A percentile compares a stretch with the other conserved stretches of the same genome.
Conservation (phyloP, 1,140 invertebrate species). For the Meloidogyne floridensis region DNA sequence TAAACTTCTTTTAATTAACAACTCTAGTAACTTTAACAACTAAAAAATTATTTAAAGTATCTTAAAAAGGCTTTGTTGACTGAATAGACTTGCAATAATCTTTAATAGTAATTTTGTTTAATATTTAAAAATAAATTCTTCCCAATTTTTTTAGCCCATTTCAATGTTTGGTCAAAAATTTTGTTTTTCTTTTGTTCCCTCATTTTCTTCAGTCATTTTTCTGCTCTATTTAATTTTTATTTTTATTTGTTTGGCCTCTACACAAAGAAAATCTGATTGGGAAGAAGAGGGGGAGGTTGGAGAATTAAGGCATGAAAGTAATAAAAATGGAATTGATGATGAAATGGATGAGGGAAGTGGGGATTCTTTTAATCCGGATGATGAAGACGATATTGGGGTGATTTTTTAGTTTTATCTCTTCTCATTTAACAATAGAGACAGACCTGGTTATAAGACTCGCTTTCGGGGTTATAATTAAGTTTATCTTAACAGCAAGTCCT, state of each 20-base stretch:
- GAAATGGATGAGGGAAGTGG: constrained; percentile 30
- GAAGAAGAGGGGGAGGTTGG: neutral
- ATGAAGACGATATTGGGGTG: constrained; percentile 28
- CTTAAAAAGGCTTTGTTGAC: no score
- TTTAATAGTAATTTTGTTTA: no score
- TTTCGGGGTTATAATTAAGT: no score
- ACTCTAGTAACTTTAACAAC: no score
- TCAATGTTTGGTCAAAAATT: constrained; percentile 9
- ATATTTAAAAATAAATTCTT: neutral
- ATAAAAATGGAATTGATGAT: neutral
- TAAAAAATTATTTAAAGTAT: no score
- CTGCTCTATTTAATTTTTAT: constrained; percentile 15
- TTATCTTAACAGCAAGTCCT: no score
- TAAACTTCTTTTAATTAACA: no score
- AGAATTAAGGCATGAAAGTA: constrained; percentile 11
- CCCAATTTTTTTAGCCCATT: neutral
- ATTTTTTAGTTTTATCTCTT: neutral
- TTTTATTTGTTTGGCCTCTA: neutral
- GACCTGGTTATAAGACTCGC: no score
- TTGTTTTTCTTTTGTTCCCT: constrained; percentile 7
- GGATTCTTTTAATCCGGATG: constrained; percentile 25
- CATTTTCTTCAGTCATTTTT: neutral
- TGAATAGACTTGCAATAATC: no score
- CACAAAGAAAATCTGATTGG: constrained; percentile 13
- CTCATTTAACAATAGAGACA: no score